Conservation (phyloP, 92 coral and sea anemone species). For the Galaxea fascicularis region DNA sequence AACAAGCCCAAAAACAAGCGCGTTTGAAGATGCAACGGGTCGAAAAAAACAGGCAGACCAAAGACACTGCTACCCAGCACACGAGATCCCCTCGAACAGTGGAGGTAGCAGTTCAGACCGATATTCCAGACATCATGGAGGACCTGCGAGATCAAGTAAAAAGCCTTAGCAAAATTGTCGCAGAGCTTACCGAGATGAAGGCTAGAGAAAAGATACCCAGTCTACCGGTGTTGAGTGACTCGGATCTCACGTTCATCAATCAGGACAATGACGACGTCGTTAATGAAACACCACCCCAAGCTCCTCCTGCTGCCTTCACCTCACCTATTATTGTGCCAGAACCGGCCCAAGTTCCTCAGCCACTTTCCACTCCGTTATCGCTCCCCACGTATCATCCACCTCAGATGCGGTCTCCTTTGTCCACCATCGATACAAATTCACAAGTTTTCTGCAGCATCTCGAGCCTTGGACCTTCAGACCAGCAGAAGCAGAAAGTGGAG, state of each 20-base stretch:
- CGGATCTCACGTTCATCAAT: constrained; percentile 19
- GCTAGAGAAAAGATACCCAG: constrained; percentile 8
- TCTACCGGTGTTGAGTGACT: constrained; percentile 19
- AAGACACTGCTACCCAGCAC: neutral
- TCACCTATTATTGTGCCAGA: constrained; percentile 17
- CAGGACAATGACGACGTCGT: constrained; percentile 9
- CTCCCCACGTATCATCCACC: constrained; percentile 8
- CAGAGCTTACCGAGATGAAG: constrained; percentile 8
- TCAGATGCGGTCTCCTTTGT: constrained; percentile 9
- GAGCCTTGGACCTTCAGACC: constrained; percentile 14
- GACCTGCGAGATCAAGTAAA: constrained; percentile 11
- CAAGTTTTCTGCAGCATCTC: constrained; percentile 5
- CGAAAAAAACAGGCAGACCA: constrained; percentile 14
- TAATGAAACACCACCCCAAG: constrained; percentile 6
- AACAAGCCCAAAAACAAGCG: constrained; percentile 23
- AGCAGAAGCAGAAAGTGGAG: constrained; percentile 6
- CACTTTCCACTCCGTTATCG: constrained; percentile 5
- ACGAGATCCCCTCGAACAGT: constrained; percentile 8
- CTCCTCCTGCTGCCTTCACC: constrained; percentile 10
- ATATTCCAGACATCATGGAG: constrained; percentile 21
- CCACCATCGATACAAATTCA: constrained; percentile 12
- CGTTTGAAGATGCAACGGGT: constrained; percentile 16
- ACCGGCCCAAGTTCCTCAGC: constrained; percentile 19
- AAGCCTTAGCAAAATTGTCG: constrained; percentile 3
- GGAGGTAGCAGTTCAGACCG: constrained; percentile 15